Evolutionary conservation across 2,113 vertebrate genomes (phyloP).

Genomic region (Meles meles): DNA sequence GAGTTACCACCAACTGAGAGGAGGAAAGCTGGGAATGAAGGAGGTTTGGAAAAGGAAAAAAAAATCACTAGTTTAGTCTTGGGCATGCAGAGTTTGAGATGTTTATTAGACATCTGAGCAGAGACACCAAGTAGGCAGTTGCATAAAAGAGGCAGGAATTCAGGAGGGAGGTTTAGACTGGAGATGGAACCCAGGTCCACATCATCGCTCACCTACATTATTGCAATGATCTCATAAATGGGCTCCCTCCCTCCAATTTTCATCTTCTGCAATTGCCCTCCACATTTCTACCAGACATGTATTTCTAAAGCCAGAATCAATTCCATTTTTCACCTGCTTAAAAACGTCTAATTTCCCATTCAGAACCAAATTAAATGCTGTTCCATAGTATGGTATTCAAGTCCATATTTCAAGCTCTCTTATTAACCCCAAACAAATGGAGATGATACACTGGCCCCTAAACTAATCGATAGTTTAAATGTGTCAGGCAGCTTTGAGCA

Average conservation of each 20-base stretch:
- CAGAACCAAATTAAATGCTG: background rate
- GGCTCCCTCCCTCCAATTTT: background rate
- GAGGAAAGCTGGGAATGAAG: background rate
- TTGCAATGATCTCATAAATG: background rate
- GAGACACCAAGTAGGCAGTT: background rate
- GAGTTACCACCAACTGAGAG: background rate
- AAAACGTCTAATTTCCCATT: background rate
- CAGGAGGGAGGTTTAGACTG: background rate
- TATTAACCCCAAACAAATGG: background rate
- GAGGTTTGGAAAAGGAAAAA: background rate
- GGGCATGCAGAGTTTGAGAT: background rate
- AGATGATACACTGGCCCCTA: background rate
- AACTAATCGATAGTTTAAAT: background rate
- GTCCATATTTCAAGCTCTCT: background rate
- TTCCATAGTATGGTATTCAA: background rate
- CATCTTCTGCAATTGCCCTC: background rate
- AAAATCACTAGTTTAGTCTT: background rate
- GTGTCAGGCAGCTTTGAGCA: background rate
- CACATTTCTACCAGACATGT: background rate
- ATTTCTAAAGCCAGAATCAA: conserved; percentile 3
- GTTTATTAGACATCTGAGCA: background rate
- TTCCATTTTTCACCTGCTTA: background rate
- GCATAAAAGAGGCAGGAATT: background rate
- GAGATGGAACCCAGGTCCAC: rapidly evolving
- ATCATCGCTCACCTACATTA: background rate